Conservation (phyloP, 2,113 vertebrate genomes). For the Aviceda subcristata region DNA sequence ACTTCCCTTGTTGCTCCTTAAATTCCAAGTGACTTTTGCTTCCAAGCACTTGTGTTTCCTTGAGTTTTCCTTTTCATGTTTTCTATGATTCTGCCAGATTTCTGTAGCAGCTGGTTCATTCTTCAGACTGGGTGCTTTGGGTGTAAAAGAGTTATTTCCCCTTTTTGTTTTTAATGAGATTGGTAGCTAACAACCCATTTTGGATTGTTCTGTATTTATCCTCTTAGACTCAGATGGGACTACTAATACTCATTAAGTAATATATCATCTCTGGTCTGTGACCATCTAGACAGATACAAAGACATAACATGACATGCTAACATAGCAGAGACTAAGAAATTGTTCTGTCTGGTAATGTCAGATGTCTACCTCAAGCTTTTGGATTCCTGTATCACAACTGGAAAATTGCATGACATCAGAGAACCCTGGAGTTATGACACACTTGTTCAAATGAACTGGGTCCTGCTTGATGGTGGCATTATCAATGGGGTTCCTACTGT, state of each 20-base stretch:
- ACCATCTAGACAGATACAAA: not conserved
- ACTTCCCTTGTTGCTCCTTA: not conserved
- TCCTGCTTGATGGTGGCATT: not conserved
- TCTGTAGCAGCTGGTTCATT: not conserved
- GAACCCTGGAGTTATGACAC: not conserved
- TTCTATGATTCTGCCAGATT: not conserved
- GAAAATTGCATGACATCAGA: not conserved
- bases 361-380: not conserved
- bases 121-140: not conserved
- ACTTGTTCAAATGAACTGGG: not conserved
- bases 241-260: not conserved
- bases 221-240: not conserved
- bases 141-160: not conserved
- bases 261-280: not conserved
- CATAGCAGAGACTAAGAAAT: not conserved
- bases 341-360: not conserved
- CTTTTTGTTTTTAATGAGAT: not conserved
- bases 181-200: not conserved
- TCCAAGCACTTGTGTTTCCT: not conserved
- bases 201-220: not conserved
- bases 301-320: not conserved
- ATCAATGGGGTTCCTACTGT: not conserved
- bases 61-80: not conserved
- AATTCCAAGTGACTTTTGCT: not conserved
- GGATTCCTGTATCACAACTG: not conserved